Evolutionary conservation across 2,113 vertebrate genomes (phyloP).

Genomic region (mouse (Mus musculus)): GRCm39 chr4:124203501-124204000

Average conservation of each 20-base stretch:
- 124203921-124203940: neutral
- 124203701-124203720: too few relatives aligned
- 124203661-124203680: neutral
- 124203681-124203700: neutral
- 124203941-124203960: neutral
- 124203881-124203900: too few relatives aligned
- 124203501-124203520: too few relatives aligned
- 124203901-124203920: neutral
- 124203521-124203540: neutral
- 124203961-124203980: neutral
- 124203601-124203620: neutral
- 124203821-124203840: neutral
- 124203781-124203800: neutral
- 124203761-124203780: neutral
- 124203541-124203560: neutral
- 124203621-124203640: neutral
- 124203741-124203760: fast-evolving
- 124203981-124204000: neutral
- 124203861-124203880: neutral
- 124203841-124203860: too few relatives aligned
- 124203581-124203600: neutral
- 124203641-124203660: neutral
- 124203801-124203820: neutral
- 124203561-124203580: neutral
- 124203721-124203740: too few relatives aligned